Evolutionary conservation across 2,797 vertebrate species (phyloP).

Genomic region (Clarias fuscus): DNA sequence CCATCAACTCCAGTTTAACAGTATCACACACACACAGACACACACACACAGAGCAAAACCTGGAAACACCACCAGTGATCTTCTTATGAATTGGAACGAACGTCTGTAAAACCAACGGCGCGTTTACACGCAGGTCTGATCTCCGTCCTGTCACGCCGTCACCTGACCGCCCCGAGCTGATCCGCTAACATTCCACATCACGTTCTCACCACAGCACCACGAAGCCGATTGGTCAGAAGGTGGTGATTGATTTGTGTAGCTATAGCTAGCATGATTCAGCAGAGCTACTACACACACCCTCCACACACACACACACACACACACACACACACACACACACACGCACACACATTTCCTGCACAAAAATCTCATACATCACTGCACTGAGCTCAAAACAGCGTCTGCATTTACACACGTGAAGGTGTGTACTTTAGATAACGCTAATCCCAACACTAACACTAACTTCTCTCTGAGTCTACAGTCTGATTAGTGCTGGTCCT

Average conservation of each 20-base stretch:
- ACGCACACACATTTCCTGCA: neutral
- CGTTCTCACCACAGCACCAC: neutral
- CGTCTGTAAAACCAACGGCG: neutral
- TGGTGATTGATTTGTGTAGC: neutral
- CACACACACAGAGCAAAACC: constrained; percentile 11
- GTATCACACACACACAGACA: neutral
- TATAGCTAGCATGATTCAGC: neutral
- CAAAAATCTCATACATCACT: neutral
- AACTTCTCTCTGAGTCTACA: neutral
- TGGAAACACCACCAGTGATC: neutral
- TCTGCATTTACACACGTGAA: neutral
- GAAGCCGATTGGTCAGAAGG: neutral
- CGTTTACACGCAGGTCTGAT: neutral
- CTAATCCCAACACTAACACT: neutral
- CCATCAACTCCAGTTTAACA: neutral
- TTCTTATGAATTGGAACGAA: neutral
- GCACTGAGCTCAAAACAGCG: neutral
- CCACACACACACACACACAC: neutral
- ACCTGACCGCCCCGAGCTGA: neutral
- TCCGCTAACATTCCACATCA: neutral
- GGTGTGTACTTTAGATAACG: neutral
- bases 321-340: neutral
- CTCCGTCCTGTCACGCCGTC: neutral
- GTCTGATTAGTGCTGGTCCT: neutral
- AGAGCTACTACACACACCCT: neutral